Conservation (phyloP, 1,140 invertebrate species). For the Subanguina moxae region DNA sequence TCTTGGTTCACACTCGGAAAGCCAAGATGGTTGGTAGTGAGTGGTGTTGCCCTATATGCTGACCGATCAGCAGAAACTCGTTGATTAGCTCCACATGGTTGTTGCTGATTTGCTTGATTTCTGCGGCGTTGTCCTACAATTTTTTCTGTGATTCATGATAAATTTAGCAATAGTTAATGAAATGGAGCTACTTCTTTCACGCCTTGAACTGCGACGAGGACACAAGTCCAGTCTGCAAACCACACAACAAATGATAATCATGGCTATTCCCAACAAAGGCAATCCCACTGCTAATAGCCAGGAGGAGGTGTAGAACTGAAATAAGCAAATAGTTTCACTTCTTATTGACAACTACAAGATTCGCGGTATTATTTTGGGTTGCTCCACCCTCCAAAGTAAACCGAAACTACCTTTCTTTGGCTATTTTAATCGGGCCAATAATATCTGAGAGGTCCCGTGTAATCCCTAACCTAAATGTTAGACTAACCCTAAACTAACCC, state of each 20-base stretch:
- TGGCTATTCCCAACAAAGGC: conserved; percentile 35
- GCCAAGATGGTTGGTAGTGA: neutral
- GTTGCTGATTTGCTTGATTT: conserved; percentile 3
- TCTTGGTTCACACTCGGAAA: neutral
- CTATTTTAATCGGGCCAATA: too few species aligned
- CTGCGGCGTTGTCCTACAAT: conserved; percentile 22
- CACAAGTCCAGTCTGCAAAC: conserved; percentile 51
- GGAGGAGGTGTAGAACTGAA: conserved; percentile 47
- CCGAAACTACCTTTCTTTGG: too few species aligned
- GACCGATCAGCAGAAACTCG: neutral
- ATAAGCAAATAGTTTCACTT: too few species aligned
- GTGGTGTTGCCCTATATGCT: neutral
- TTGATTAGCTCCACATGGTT: conserved; percentile 2
- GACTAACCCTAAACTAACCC: too few species aligned
- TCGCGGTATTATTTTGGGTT: too few species aligned
- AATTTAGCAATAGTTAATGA: conserved; percentile 1
- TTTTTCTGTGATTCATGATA: conserved; percentile 2
- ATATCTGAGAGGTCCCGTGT: too few species aligned
- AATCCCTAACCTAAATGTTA: too few species aligned
- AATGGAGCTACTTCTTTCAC: neutral
- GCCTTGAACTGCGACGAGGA: conserved; percentile 26
- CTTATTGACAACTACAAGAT: too few species aligned
- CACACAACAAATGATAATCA: conserved; percentile 49
- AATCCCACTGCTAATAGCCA: conserved; percentile 45
- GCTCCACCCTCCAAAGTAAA: too few species aligned